Conservation (phyloP, 2,797 vertebrate species). For the Aeoliscus strigatus region DNA sequence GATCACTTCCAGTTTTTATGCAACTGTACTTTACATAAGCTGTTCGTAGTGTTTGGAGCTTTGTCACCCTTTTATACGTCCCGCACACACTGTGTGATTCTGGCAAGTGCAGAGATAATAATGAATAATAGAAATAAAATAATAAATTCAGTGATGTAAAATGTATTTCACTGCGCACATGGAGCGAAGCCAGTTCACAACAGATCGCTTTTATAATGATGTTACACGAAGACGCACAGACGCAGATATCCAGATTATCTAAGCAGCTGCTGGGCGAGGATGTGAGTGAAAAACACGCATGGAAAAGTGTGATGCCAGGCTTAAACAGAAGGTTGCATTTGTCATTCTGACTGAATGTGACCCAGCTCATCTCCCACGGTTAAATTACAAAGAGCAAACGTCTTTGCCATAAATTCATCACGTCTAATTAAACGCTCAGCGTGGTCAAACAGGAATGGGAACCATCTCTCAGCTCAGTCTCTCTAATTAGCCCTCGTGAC, state of each 20-base stretch:
- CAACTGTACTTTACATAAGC: slow-evolving; percentile 54
- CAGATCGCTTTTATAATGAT: slow-evolving; percentile 8
- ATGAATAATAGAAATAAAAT: too few relatives aligned
- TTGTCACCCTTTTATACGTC: neutral
- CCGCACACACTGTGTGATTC: slow-evolving; percentile 2
- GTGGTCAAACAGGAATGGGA: slow-evolving; percentile 6
- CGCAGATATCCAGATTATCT: slow-evolving; percentile 21
- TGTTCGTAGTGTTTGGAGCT: neutral
- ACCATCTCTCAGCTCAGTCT: neutral
- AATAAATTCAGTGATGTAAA: neutral
- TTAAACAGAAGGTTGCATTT: slow-evolving; percentile 15
- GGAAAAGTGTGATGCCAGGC: slow-evolving; percentile 15
- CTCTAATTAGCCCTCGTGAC: too few relatives aligned
- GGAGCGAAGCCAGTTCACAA: slow-evolving; percentile 13
- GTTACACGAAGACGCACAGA: slow-evolving; percentile 5
- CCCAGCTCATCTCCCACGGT: slow-evolving; percentile 18
- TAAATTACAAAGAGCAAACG: slow-evolving; percentile 16
- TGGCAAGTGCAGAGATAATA: neutral
- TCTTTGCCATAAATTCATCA: slow-evolving; percentile 19
- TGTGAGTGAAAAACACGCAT: slow-evolving; percentile 31
- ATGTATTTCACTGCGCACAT: neutral
- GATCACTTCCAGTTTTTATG: slow-evolving; percentile 55
- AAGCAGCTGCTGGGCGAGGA: slow-evolving; percentile 30
- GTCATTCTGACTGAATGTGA: slow-evolving; percentile 26
- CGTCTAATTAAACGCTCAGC: slow-evolving; percentile 21